Conservation (phyloP, 2,113 vertebrate genomes). For the Syngnathus scovelli region DNA sequence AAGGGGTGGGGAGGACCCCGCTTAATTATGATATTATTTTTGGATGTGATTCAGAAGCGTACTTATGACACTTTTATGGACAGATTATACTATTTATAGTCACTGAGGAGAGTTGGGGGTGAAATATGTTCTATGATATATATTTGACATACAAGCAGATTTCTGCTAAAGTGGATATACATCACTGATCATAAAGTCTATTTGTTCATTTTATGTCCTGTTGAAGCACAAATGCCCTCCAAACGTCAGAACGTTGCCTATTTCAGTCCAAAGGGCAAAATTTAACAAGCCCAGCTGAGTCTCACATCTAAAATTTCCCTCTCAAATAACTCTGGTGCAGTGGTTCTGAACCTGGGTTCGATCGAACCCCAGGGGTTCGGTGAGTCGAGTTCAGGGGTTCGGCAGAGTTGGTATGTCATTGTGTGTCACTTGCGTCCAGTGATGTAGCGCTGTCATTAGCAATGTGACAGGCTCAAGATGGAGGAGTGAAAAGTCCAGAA, state of each 20-base stretch:
- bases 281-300: conserved; percentile 33
- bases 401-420: not conserved
- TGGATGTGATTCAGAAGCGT: too few species aligned
- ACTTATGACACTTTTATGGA: too few species aligned
- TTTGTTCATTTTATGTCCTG: conserved; percentile 18
- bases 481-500: conserved; percentile 28
- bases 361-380: too few species aligned
- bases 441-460: conserved; percentile 40
- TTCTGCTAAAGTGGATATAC: conserved; percentile 15
- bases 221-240: conserved; percentile 35
- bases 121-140: too few species aligned
- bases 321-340: conserved; percentile 14
- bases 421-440: conserved; percentile 22
- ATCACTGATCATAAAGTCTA: conserved; percentile 24
- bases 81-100: too few species aligned
- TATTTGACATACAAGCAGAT: too few species aligned
- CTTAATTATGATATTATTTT: too few species aligned
- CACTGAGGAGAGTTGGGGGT: too few species aligned
- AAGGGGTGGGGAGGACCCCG: too few species aligned
- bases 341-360: too few species aligned
- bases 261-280: conserved; percentile 42
- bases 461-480: conserved; percentile 35
- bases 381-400: too few species aligned
- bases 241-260: conserved; percentile 29
- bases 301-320: conserved; percentile 28